Conservation (phyloP, 2,113 vertebrate species). For the Hepsetus odoe region DNA sequence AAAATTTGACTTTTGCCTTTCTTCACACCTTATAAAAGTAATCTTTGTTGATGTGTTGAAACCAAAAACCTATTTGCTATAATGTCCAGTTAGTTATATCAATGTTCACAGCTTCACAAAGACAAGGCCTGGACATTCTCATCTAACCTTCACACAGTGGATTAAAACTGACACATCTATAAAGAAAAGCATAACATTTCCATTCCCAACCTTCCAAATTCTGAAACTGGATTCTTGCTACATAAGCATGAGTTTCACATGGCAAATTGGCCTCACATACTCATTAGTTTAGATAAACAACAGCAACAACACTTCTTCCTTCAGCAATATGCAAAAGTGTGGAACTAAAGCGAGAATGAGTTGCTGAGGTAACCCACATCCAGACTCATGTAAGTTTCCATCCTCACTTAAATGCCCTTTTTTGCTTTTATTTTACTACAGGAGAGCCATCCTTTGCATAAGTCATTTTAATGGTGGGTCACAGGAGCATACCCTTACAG, state of each 20-base stretch:
- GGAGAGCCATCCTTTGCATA: not conserved
- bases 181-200: not conserved
- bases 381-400: conserved; percentile 37
- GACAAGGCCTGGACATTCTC: not conserved
- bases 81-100: not conserved
- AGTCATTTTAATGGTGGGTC: conserved; percentile 6
- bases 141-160: not conserved
- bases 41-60: not conserved
- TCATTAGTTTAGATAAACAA: conserved; percentile 35
- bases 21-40: not conserved
- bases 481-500: not conserved
- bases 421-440: not conserved
- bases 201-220: not conserved
- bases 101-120: not conserved
- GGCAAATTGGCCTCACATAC: conserved; percentile 5
- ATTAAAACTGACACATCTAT: not conserved
- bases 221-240: not conserved
- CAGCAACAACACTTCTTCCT: not conserved
- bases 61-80: not conserved
- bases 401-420: not conserved
- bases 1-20: not conserved
- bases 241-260: conserved; percentile 1
- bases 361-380: not conserved
- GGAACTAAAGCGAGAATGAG: not conserved
- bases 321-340: conserved; percentile 9